These are phyloP conservation scores for Camptogramma bilineatum DNA, from an alignment of 2,888 invertebrate species.

Conservation along the genomic window DNA sequence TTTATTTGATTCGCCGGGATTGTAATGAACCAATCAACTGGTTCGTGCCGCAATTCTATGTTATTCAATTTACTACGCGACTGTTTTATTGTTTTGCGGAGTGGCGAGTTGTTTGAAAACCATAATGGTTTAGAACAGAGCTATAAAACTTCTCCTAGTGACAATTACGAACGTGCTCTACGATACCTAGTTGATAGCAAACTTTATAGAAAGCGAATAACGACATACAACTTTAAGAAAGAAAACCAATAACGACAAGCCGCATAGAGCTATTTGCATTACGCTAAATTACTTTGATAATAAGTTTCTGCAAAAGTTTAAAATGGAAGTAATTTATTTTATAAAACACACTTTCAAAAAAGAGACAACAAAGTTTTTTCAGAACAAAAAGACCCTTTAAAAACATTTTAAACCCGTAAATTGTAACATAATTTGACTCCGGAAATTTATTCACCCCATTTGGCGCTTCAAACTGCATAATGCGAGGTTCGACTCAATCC, in stretches of 20 bases:
- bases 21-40: slow-evolving; percentile 45
- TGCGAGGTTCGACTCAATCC: slow-evolving; percentile 38
- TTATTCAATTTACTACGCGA: slow-evolving; percentile 23
- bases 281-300: neutral
- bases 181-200: neutral
- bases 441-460: slow-evolving; percentile 42
- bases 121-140: slow-evolving; percentile 2
- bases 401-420: slow-evolving; percentile 28
- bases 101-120: neutral
- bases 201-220: neutral
- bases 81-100: slow-evolving; percentile 17
- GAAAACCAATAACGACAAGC: neutral
- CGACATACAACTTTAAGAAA: too few relatives aligned
- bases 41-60: slow-evolving; percentile 29
- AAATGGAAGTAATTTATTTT: neutral
- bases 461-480: slow-evolving; percentile 38
- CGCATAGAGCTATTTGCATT: neutral
- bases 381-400: slow-evolving; percentile 12
- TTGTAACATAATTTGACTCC: slow-evolving; percentile 36
- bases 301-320: neutral
- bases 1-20: slow-evolving; percentile 45
- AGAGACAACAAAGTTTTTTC: slow-evolving; percentile 1
- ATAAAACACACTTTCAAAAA: slow-evolving; percentile 3
- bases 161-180: neutral
- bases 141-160: neutral